Conservation (phyloP, 1,140 invertebrate species). For the Ceratoteleas bidentatus region DNA sequence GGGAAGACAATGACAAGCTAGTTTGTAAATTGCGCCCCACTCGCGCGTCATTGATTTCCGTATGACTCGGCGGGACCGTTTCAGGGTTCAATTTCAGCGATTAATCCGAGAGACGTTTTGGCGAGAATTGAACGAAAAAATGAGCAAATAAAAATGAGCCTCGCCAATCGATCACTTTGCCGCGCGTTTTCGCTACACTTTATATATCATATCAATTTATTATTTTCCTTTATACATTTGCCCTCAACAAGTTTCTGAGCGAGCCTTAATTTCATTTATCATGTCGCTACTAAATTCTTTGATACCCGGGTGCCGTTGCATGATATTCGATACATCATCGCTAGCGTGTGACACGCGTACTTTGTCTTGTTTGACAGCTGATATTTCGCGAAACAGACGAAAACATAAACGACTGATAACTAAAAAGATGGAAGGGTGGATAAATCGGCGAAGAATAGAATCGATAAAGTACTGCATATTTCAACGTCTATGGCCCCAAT, state of each 20-base stretch:
- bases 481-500: constrained; percentile 42
- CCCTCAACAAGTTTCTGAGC: constrained; percentile 43
- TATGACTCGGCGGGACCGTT: neutral
- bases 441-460: constrained; percentile 45
- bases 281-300: constrained; percentile 52
- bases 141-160: too few relatives aligned
- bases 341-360: constrained; percentile 53
- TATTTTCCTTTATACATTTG: constrained; percentile 41
- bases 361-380: constrained; percentile 57
- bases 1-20: constrained; percentile 27
- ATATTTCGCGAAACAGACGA: constrained; percentile 54
- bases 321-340: constrained; percentile 57
- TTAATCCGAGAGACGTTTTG: too few relatives aligned
- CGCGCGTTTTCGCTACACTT: constrained; percentile 22
- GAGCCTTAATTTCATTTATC: constrained; percentile 57
- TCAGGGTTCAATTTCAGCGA: neutral
- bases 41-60: neutral
- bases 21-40: constrained; percentile 9
- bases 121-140: too few relatives aligned
- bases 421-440: constrained; percentile 50
- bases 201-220: constrained; percentile 46
- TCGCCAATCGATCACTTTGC: constrained; percentile 32
- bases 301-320: constrained; percentile 42
- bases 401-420: constrained; percentile 57
- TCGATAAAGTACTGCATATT: constrained; percentile 50